phyloP scores from a whole-genome alignment of 2,797 vertebrate genomes.

The Hippoglossus hippoglossus region DNA sequence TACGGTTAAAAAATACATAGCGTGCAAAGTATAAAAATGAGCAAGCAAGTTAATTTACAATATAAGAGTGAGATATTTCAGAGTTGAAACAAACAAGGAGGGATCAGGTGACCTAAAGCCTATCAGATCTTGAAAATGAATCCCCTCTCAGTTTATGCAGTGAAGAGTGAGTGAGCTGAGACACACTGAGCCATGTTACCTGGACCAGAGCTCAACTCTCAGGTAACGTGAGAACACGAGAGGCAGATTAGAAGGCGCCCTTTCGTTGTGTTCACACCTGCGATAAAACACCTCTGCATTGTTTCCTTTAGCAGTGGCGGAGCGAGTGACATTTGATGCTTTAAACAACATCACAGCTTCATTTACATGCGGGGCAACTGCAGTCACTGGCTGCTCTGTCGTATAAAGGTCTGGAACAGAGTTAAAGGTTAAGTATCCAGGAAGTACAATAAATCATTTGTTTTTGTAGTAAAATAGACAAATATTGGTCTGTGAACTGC shows the following conservation, averaged over 20 bases:
- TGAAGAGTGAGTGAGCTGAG: slow-evolving; percentile 12
- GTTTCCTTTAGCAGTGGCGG: slow-evolving; percentile 11
- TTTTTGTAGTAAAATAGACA: background rate
- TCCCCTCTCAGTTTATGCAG: slow-evolving; percentile 8
- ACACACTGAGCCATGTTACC: background rate
- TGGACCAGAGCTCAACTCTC: slow-evolving; percentile 30
- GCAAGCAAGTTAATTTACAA: too few species aligned
- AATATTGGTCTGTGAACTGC: too few species aligned
- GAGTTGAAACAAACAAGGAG: background rate
- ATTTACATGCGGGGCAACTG: slow-evolving; percentile 7
- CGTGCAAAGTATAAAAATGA: background rate
- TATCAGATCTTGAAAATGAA: slow-evolving; percentile 19
- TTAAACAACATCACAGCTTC: slow-evolving; percentile 17
- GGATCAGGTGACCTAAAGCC: background rate
- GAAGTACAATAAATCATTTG: background rate
- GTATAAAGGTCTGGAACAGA: background rate
- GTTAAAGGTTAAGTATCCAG: background rate
- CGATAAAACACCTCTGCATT: background rate
- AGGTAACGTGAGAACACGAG: slow-evolving; percentile 36
- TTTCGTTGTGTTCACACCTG: slow-evolving; percentile 41
- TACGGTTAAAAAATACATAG: slow-evolving; percentile 54
- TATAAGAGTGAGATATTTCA: background rate
- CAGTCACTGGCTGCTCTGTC: background rate
- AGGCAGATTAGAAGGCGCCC: slow-evolving; percentile 6
- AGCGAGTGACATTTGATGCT: slow-evolving; percentile 20